Percentiles rank a stretch among this genome's conserved stretches.
Evolutionary conservation across 2,797 vertebrate genomes (phyloP).

Genomic region (Thunnus albacares): DNA sequence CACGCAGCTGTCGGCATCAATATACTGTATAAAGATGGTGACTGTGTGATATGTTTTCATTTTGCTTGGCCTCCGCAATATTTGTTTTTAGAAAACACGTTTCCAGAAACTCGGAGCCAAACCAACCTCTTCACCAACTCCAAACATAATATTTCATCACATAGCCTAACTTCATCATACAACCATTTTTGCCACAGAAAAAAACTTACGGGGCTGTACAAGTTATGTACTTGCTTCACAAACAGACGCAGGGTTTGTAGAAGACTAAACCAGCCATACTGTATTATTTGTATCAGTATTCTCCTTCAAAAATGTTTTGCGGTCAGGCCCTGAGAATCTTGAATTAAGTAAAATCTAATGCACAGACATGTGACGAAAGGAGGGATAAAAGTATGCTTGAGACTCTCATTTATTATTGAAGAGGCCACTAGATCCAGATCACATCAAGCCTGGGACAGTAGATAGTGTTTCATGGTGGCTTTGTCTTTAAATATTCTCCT

Average conservation of each 20-base stretch:
- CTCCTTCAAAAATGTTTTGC: conserved; percentile 14
- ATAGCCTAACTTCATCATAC: background rate
- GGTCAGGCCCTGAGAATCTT: conserved; percentile 43
- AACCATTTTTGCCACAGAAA: background rate
- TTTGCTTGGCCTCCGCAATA: background rate
- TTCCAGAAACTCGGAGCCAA: background rate
- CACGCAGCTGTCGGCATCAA: background rate
- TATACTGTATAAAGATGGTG: background rate
- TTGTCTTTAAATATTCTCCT: conserved; percentile 88
- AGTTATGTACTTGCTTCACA: background rate
- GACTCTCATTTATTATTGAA: conserved; percentile 87
- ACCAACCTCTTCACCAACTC: background rate
- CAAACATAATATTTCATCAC: background rate
- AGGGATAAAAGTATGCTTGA: conserved; percentile 77
- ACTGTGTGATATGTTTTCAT: too few species aligned
- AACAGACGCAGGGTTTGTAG: background rate
- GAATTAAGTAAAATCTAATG: conserved; percentile 57
- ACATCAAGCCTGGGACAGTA: conserved; percentile 79
- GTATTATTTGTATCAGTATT: background rate
- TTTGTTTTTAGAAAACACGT: background rate
- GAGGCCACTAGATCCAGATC: conserved; percentile 76
- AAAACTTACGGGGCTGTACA: too few species aligned
- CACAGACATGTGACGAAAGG: conserved; percentile 56
- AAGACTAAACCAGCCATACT: background rate
- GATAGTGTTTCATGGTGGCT: conserved; percentile 87